phyloP scores from a whole-genome alignment of 2,888 invertebrate species.

The Syritta pipiens region DNA sequence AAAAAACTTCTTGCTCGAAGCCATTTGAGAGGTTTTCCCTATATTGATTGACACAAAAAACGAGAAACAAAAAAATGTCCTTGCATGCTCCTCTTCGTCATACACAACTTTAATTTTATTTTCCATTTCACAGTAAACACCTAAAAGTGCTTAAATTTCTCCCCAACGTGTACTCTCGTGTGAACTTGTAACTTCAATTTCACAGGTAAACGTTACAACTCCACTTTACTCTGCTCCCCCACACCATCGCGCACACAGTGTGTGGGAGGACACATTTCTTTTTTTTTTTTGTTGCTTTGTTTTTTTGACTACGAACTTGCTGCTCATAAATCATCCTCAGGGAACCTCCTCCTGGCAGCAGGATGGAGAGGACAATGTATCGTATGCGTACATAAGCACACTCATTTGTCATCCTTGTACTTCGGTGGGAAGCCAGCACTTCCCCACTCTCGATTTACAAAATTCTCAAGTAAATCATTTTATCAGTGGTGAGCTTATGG shows the following conservation, averaged over 20 bases:
- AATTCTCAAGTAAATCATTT: constrained; percentile 10
- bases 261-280: no score
- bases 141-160: not conserved
- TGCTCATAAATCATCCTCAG: constrained; percentile 27
- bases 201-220: not conserved
- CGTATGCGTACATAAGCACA: constrained; percentile 3
- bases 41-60: no score
- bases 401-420: constrained; percentile 22
- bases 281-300: no score
- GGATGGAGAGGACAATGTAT: constrained; percentile 8
- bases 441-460: constrained; percentile 1
- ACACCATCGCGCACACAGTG: no score
- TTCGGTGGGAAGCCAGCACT: no score
- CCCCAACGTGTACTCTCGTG: not conserved
- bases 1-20: no score
- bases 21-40: no score
- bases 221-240: not conserved
- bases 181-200: constrained; percentile 3
- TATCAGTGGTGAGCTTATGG: no score
- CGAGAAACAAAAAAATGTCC: no score
- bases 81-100: no score
- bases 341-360: not conserved
- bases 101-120: not conserved
- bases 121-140: not conserved
- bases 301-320: no score